Evolutionary conservation across 2,113 vertebrate species (phyloP), one percentile per base, ranked within the genome.

Genomic region (Muscicapa adusta): DNA sequence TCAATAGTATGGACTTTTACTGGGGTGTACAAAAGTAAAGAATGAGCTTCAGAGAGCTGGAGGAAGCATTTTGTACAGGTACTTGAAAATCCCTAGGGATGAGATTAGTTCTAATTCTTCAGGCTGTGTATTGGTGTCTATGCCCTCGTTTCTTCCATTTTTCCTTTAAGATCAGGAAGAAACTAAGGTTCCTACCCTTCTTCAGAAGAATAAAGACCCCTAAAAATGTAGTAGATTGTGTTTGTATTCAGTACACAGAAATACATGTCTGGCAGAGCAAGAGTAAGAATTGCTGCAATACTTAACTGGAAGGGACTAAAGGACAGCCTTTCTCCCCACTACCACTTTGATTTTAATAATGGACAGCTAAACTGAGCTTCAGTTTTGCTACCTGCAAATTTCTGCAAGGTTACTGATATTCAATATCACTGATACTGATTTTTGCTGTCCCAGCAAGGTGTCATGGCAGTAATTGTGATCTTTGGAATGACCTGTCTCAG

Each of bases 401-500:
- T 74, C 43, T 71, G 12, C 36, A 51, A 24, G 26, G 25, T 60
- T 71, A 8, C 45, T 74, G 16, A 38, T 22, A 62, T 67, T 14
- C 72, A 70, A 8, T 45, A 23, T 15, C 18, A 38, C 1, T 51
- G 36, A 33, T 33, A 51, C 3, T 76, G 38, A 53, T 19, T 38
- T 51, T 48, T 71, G 15, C 36, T 78, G 25, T 43, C 11, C 47
- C 72, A 90, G 20, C 10, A 85, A 58, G 9, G 3, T 36, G 57
- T 18, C 3, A 15, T 23, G 33, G 33, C 18, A 33, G 20, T 20
- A 80, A 68, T 17, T 61, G 18, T 65, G 48, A 48, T 19, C 25
- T 51, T 25, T 48, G 54, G 31, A 53, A 61, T n/a, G 0, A 0
- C 6, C 20, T 8, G 29, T 18, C 43, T 65, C 29, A 57, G n/a